Evolutionary conservation across 2,797 vertebrate genomes (phyloP), one percentile per base, ranked within the genome.

Genomic region (Mormyrus hasselquistii): DNA sequence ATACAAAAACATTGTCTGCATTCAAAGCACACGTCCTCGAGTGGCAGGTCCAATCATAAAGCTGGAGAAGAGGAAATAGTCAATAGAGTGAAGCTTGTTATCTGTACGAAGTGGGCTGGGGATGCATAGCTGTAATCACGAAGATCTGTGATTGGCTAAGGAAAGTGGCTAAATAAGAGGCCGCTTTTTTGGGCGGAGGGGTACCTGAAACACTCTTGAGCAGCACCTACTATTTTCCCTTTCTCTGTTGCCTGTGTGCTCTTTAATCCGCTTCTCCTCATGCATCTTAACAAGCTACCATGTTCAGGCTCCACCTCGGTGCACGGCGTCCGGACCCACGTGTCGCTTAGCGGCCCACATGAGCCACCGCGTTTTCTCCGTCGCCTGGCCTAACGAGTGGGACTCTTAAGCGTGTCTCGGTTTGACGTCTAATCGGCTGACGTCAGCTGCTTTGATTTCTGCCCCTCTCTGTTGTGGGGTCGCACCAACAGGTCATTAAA

Each of bases 251-350:
- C 86, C 73, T 88, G 65, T 92, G 90, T 91, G 90, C 90, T 92
- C 94, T 96, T 95, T 96, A 94, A 96, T 95, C 95, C 91, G 88
- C 91, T 90, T 90, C 88, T 86, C 59, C 94, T 94, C 94, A 95
- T 92, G 94, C 94, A 90, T 94, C 92, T 88, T 93, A 95, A 95
- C 94, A 94, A 96, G 93, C 92, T 62, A 79, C 92, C 91, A 62
- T 88, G 90, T 92, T 89, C 91, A 90, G 41, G 92, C 92, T 91
- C 92, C 90, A 29, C 57, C 86, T 82, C 34, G n/a, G 34, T 38
- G 49, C 29, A 14, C 41, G 34, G 52, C 14, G 41, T 79, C 4
- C 25, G 73, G 9, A 44, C 41, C 25, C 7, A 38, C 65, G 0
- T 38, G 29, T n/a, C 19, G 16, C 19, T 79, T n/a, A 16, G 73